phyloP scores from a whole-genome alignment of 2,113 vertebrate genomes.

The Ameiurus melas region DNA sequence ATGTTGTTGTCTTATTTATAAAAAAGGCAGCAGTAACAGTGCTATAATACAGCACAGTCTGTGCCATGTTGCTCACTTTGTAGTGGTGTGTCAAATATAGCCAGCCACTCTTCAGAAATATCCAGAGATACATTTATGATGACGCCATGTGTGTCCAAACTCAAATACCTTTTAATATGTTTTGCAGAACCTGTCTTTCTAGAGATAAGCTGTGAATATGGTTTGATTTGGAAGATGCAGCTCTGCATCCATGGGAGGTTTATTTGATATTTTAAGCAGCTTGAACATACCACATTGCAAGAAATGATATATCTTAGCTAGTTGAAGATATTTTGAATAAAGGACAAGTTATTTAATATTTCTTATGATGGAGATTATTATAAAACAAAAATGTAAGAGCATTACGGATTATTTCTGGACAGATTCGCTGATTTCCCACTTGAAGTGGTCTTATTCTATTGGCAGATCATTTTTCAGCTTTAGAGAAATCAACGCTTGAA shows the following conservation, averaged over 20 bases:
- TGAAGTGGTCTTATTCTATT: background rate
- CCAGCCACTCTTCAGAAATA: slow-evolving; percentile 10
- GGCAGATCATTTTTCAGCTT: background rate
- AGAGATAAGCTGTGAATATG: background rate
- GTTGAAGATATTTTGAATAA: background rate
- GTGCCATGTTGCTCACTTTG: background rate
- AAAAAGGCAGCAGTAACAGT: background rate
- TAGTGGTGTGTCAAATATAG: background rate
- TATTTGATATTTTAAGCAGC: background rate
- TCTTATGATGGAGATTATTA: background rate
- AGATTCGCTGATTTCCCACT: background rate
- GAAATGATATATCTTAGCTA: background rate
- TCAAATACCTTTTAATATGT: background rate
- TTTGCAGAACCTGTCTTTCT: background rate
- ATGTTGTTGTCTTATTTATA: background rate
- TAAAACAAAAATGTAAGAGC: background rate
- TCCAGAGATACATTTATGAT: background rate
- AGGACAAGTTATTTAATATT: background rate
- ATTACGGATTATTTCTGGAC: background rate
- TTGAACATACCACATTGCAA: background rate
- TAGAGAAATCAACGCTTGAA: background rate
- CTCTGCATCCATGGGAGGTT: background rate
- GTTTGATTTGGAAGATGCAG: background rate
- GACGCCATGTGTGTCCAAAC: background rate
- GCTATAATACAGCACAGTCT: background rate